A percentile compares a stretch with the other conserved stretches of the same genome.
phyloP scores from a whole-genome alignment of 2,888 invertebrate species.

The Gymnoscelis rufifasciata region DNA sequence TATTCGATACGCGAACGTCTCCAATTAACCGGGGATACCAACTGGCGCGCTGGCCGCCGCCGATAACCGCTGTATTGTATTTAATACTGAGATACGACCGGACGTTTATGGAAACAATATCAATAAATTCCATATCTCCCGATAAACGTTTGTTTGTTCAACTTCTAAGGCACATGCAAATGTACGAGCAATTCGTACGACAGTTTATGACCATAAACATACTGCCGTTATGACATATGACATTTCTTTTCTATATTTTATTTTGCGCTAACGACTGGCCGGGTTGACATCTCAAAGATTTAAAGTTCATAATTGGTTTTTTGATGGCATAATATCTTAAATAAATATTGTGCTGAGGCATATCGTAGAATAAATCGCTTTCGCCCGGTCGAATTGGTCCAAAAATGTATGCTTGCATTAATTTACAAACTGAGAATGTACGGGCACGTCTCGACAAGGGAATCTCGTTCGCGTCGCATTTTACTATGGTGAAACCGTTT shows the following conservation, averaged over 20 bases:
- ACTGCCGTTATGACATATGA: constrained; percentile 22
- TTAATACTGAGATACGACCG: constrained; percentile 6
- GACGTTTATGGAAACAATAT: constrained; percentile 6
- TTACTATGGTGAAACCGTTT: too few relatives aligned
- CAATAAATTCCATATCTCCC: constrained; percentile 7
- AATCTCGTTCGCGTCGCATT: too few relatives aligned
- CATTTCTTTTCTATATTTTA: constrained; percentile 34
- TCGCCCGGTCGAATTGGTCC: too few relatives aligned
- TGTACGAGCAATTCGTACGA: not conserved
- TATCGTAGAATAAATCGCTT: too few relatives aligned
- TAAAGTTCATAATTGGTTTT: too few relatives aligned
- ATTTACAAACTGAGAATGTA: too few relatives aligned
- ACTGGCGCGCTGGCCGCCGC: constrained; percentile 32
- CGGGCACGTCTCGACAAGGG: too few relatives aligned
- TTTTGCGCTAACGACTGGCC: constrained; percentile 39
- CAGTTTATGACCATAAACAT: constrained; percentile 7
- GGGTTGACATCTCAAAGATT: constrained; percentile 43
- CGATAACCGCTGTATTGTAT: constrained; percentile 21
- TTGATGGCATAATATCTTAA: too few relatives aligned
- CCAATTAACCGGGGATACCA: constrained; percentile 50
- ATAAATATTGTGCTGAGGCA: too few relatives aligned
- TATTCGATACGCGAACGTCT: constrained; percentile 56
- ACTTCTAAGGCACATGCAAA: constrained; percentile 6
- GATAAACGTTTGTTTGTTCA: constrained; percentile 7
- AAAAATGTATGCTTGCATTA: too few relatives aligned